These are phyloP conservation scores for Mobula birostris DNA, from an alignment of 2,113 vertebrate species.

Conservation along the genomic window DNA sequence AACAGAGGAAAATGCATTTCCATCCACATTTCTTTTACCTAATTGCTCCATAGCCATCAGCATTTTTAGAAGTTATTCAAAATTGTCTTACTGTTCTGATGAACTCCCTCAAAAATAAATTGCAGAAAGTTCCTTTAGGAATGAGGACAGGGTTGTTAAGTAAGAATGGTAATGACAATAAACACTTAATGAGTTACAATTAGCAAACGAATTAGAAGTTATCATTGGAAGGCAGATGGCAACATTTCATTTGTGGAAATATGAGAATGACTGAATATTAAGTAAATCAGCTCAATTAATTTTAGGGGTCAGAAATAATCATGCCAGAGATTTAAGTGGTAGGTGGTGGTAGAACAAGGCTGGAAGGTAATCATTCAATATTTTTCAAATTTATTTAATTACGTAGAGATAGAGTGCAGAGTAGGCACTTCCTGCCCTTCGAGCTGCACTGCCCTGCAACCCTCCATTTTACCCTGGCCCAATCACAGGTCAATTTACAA, in stretches of 20 bases:
- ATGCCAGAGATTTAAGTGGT: background rate
- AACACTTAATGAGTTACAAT: background rate
- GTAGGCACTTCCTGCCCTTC: no score
- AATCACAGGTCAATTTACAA: no score
- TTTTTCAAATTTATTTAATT: background rate
- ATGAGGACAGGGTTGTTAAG: background rate
- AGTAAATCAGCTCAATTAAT: background rate
- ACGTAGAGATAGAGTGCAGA: no score
- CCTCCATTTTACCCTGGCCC: no score
- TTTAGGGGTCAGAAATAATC: background rate
- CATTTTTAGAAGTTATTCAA: background rate
- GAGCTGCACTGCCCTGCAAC: no score
- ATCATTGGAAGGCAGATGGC: background rate
- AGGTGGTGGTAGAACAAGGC: background rate
- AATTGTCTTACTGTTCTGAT: background rate
- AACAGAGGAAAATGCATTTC: background rate
- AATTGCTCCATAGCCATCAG: background rate
- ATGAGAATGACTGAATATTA: background rate
- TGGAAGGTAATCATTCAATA: background rate
- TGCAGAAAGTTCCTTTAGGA: constrained; percentile 6
- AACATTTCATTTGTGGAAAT: background rate
- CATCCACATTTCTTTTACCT: background rate
- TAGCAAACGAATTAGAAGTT: background rate
- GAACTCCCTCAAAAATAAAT: background rate
- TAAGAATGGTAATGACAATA: background rate